Percentiles rank a stretch among this genome's conserved stretches.
Evolutionary conservation across 2,797 vertebrate genomes (phyloP).

Genomic region (Salarias fasciatus): DNA sequence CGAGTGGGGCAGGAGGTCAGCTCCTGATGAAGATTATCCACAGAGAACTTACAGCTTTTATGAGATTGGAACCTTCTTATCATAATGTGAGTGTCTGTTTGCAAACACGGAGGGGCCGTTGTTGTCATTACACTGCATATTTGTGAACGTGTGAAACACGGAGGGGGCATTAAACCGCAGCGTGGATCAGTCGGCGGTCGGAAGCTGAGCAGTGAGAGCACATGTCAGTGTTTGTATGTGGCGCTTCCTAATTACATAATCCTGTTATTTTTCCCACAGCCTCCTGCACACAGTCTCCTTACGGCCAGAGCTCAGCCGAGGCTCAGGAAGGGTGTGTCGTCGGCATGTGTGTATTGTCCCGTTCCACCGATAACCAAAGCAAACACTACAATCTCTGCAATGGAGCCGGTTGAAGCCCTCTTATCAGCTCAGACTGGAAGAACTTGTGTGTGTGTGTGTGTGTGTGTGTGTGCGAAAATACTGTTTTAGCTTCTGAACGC

Average conservation of each 20-base stretch:
- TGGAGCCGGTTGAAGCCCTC: constrained; percentile 19
- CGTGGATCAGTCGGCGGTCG: constrained; percentile 1
- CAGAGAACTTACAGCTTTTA: constrained; percentile 5
- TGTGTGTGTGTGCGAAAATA: too few relatives aligned
- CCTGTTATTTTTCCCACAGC: constrained; percentile 49
- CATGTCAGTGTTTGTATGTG: constrained; percentile 7
- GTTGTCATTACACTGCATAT: background rate
- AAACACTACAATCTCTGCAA: constrained; percentile 56
- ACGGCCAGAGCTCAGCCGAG: constrained; percentile 7
- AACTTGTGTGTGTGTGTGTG: constrained; percentile 7
- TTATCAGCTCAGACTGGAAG: constrained; percentile 44
- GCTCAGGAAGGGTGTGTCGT: constrained; percentile 9
- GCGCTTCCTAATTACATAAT: constrained; percentile 49
- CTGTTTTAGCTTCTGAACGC: background rate
- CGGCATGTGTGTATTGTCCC: constrained; percentile 9
- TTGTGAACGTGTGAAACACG: background rate
- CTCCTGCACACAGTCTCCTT: constrained; percentile 9
- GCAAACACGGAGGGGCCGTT: constrained; percentile 11
- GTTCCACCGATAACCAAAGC: constrained; percentile 32
- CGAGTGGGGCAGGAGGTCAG: constrained; percentile 34
- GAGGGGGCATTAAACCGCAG: background rate
- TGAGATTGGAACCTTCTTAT: constrained; percentile 1
- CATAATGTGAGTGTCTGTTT: constrained; percentile 19
- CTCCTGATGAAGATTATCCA: constrained; percentile 41
- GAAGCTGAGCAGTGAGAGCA: background rate